Evolutionary conservation across 2,113 vertebrate genomes (phyloP), one percentile per base, ranked within the genome.

Genomic region (Ondatra zibethicus): DNA sequence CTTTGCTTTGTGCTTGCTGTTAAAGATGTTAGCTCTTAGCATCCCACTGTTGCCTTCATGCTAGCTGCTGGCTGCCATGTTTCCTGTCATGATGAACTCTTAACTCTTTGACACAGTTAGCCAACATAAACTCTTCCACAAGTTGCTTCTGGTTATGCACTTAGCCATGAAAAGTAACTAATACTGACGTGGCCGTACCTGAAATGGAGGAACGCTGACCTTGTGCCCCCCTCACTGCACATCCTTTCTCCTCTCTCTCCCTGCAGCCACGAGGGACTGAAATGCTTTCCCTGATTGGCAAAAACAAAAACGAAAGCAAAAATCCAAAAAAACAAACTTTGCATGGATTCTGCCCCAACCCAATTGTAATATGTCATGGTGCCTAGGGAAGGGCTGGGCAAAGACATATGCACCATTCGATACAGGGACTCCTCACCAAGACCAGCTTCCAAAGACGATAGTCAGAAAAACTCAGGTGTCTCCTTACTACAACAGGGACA

Each of bases 351-450:
- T 63, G n/a, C 31, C 31, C 1, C 14, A 3, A 9, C 36, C 66
- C 80, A 21, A 0, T 5, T 12, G 65, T 65, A 16, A 0, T 8
- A 31, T 55, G 86, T 72, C 7, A 21, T 0, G 2, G 13, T 1
- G 14, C 36, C 7, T 8, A 3, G 14, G 17, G 7, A 63, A 27
- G 23, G 23, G 33, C 19, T 0, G 52, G 39, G 70, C 39, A 23
- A 4, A 68, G 89, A n/a, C n/a, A 2, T 39, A 0, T 7, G 4
- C 12, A 1, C 7, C 13, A n/a, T 10, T 72, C 10, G 2, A 0
- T 33, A 19, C 58, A 0, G 0, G 50, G 39, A 63, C 55, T 61
- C 81, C 55, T 84, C 23, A 82, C 55, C 36, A n/a, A 63, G 55
- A 84, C 81, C 52, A 58, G 80, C 36, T 61, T 58, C 52, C 80